These are phyloP conservation scores for Erpornis zantholeuca DNA, from an alignment of 2,113 vertebrate species.

Conservation along the genomic window DNA sequence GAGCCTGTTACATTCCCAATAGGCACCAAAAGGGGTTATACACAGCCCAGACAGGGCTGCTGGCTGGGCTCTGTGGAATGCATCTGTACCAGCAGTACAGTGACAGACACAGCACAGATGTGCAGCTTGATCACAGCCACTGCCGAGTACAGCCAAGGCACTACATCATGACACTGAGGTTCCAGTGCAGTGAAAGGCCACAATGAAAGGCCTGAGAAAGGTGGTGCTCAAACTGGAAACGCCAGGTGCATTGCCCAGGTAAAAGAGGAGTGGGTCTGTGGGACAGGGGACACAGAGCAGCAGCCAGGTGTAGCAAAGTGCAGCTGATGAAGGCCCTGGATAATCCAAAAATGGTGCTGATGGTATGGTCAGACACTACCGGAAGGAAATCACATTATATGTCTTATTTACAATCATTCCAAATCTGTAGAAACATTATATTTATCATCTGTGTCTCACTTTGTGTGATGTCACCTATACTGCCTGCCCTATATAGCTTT, in stretches of 20 bases:
- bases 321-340: background rate
- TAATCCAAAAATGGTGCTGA: background rate
- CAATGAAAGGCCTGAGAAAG: background rate
- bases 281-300: background rate
- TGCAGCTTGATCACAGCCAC: background rate
- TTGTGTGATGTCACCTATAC: background rate
- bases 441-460: background rate
- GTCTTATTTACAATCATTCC: background rate
- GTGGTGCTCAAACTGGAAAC: background rate
- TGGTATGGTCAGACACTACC: background rate
- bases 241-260: background rate
- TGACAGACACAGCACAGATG: accelerated
- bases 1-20: background rate
- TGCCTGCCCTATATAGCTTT: background rate
- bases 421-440: background rate
- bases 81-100: background rate
- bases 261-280: background rate
- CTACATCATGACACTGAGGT: background rate
- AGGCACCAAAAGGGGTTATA: background rate
- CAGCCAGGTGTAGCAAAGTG: background rate
- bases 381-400: background rate
- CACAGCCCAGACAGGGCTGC: background rate
- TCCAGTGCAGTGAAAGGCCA: background rate
- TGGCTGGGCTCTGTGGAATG: background rate
- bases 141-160: background rate